Evolutionary conservation across 2,113 vertebrate species (phyloP).

Genomic region (Notarius quadriscutis): DNA sequence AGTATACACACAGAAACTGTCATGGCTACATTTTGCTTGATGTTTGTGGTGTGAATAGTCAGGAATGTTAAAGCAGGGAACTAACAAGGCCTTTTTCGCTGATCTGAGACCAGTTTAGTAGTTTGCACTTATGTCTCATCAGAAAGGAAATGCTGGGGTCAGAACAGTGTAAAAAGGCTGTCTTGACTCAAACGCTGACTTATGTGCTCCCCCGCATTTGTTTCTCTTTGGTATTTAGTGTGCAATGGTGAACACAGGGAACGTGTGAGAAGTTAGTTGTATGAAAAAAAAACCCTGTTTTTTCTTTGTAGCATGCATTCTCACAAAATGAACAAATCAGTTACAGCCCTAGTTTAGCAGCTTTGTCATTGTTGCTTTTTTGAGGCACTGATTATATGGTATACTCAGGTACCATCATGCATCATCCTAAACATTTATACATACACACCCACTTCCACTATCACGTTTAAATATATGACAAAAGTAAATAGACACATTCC

Average conservation of each 20-base stretch:
- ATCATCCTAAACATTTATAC: neutral
- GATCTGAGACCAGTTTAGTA: neutral
- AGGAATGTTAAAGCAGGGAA: constrained; percentile 48
- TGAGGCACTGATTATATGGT: constrained; percentile 32
- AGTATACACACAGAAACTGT: constrained; percentile 12
- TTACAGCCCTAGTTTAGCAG: constrained; percentile 20
- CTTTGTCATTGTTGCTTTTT: constrained; percentile 44
- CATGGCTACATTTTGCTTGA: constrained; percentile 19
- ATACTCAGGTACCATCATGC: neutral
- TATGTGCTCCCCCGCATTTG: neutral
- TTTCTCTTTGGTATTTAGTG: neutral
- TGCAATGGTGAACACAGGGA: neutral
- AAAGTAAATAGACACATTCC: constrained; percentile 18
- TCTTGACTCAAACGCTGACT: neutral
- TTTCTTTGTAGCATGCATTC: neutral
- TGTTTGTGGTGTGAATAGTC: constrained; percentile 20
- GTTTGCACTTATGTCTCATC: neutral
- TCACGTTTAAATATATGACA: constrained; percentile 2
- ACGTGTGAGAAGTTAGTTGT: neutral
- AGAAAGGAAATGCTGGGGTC: neutral
- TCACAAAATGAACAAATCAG: constrained; percentile 1
- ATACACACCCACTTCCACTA: constrained; percentile 2
- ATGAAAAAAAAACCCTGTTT: neutral
- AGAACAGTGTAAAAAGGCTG: constrained; percentile 5
- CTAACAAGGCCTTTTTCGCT: constrained; percentile 15